Conservation (phyloP, 2,888 invertebrate species). For the Melolontha melolontha region DNA sequence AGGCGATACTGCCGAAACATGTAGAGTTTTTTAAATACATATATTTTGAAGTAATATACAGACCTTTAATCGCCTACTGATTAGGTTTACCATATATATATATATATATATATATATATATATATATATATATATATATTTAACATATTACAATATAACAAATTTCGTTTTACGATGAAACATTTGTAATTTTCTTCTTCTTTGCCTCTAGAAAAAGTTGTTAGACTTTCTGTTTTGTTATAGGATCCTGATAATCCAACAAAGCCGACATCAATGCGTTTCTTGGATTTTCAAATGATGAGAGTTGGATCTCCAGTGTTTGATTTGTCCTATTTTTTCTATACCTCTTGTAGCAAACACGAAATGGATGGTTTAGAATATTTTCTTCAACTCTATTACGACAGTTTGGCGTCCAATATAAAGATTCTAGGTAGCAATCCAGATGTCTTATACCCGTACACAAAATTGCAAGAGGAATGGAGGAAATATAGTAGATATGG, state of each 20-base stretch:
- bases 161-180: too few species aligned
- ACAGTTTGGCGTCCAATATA: slow-evolving; percentile 47
- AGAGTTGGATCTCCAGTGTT: slow-evolving; percentile 48
- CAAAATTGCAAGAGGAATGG: slow-evolving; percentile 40
- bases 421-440: slow-evolving; percentile 50
- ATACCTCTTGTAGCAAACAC: slow-evolving; percentile 46
- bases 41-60: too few species aligned
- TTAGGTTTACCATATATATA: too few species aligned
- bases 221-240: slow-evolving; percentile 11
- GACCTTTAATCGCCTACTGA: too few species aligned
- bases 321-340: slow-evolving; percentile 54
- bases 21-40: too few species aligned
- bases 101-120: too few species aligned
- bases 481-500: slow-evolving; percentile 41
- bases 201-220: too few species aligned
- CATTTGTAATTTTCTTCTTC: too few species aligned
- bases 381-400: slow-evolving; percentile 53
- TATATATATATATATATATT: too few species aligned
- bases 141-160: too few species aligned
- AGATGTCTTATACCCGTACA: slow-evolving; percentile 48
- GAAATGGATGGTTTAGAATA: slow-evolving; percentile 48
- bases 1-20: too few species aligned
- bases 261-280: slow-evolving; percentile 49
- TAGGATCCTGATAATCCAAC: slow-evolving; percentile 25
- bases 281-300: slow-evolving; percentile 56